These are phyloP conservation scores for Passer montanus DNA, from an alignment of 2,113 vertebrate species.

Conservation along the genomic window DNA sequence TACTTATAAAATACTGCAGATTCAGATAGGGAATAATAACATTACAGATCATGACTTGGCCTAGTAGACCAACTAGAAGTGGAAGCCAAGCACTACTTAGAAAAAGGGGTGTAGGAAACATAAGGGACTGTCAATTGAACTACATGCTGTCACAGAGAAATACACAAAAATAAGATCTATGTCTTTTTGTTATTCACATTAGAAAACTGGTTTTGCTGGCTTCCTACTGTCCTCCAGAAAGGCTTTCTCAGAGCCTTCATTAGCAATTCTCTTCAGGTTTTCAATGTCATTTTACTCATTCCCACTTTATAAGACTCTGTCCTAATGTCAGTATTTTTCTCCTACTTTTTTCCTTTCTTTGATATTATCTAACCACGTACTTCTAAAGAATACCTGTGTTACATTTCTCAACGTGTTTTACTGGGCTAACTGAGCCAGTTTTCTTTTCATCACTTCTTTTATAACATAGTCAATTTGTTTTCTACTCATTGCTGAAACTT, in stretches of 20 bases:
- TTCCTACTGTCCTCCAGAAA: background rate
- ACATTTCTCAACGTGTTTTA: background rate
- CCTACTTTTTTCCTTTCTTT: background rate
- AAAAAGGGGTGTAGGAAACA: accelerated
- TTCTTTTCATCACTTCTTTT: background rate
- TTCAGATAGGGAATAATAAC: background rate
- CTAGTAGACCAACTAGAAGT: background rate
- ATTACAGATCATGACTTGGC: background rate
- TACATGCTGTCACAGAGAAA: background rate
- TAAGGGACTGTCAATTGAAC: background rate
- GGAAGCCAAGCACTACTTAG: background rate
- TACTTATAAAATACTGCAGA: background rate
- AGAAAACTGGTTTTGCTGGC: background rate
- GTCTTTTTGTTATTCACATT: background rate
- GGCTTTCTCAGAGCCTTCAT: background rate
- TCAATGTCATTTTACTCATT: background rate
- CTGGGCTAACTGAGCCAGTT: background rate
- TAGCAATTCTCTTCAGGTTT: background rate
- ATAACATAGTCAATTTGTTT: background rate
- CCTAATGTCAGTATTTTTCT: background rate
- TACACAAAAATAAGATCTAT: background rate
- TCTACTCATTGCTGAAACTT: background rate
- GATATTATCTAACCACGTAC: background rate
- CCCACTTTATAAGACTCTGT: background rate
- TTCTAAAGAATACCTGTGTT: background rate